These are phyloP conservation scores for Drosophila leonis DNA, from an alignment of 2,888 invertebrate genomes.

Conservation along the genomic window DNA sequence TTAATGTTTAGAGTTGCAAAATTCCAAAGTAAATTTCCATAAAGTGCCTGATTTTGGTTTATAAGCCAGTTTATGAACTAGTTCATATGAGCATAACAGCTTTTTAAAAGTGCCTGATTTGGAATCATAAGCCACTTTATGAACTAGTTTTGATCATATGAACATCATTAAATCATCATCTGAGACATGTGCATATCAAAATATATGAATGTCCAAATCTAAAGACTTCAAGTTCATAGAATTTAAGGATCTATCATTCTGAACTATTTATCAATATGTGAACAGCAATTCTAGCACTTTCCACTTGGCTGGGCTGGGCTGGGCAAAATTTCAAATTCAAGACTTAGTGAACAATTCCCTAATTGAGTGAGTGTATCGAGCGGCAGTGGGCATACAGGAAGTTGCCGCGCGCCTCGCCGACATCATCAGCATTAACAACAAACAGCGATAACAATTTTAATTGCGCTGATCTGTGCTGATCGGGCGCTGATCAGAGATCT, in stretches of 20 bases:
- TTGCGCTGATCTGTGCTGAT: slow-evolving; percentile 69
- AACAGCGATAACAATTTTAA: slow-evolving; percentile 79
- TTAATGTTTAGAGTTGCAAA: too few species aligned
- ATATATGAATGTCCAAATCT: too few species aligned
- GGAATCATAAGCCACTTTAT: too few species aligned
- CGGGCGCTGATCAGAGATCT: slow-evolving; percentile 10
- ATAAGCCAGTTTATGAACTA: too few species aligned
- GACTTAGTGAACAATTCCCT: not conserved
- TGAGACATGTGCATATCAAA: too few species aligned
- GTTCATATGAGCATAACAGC: too few species aligned
- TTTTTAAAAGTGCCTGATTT: too few species aligned
- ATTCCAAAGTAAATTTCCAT: too few species aligned
- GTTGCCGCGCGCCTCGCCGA: slow-evolving; percentile 44
- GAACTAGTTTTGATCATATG: too few species aligned
- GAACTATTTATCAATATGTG: not conserved
- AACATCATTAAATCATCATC: too few species aligned
- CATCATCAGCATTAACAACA: slow-evolving; percentile 72
- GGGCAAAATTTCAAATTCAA: not conserved
- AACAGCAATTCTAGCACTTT: not conserved
- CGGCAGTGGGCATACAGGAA: slow-evolving; percentile 60
- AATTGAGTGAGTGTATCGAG: slow-evolving; percentile 31
- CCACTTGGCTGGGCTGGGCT: not conserved
- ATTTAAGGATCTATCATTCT: not conserved
- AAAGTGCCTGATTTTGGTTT: too few species aligned
- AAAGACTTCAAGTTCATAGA: not conserved